Percentiles rank a stretch among this genome's conserved stretches.
These are phyloP conservation scores for Phalacrocorax pelagicus DNA, from an alignment of 2,113 vertebrate genomes.

Conservation along the genomic window DNA sequence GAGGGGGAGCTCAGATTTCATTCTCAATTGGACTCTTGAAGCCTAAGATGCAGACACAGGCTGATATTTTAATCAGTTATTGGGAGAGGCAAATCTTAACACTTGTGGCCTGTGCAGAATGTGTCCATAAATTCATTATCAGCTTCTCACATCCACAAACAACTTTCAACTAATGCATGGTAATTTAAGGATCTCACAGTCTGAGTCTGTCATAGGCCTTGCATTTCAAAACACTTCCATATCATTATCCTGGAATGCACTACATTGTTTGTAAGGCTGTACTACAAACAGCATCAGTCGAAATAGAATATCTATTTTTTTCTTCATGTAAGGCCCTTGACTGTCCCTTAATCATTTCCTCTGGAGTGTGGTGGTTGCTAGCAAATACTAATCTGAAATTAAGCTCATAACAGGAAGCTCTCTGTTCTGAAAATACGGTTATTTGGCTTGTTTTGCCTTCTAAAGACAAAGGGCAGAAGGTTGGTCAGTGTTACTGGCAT, in stretches of 20 bases:
- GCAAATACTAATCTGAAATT: conserved; percentile 48
- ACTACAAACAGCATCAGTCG: background rate
- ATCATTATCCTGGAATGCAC: background rate
- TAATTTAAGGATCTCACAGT: background rate
- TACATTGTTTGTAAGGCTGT: background rate
- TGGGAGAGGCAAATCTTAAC: background rate
- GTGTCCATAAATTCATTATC: background rate
- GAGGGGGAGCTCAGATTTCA: background rate
- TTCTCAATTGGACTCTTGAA: background rate
- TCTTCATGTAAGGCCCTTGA: background rate
- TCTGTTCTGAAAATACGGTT: background rate
- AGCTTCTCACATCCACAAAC: background rate
- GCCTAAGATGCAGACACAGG: background rate
- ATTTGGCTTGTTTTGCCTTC: conserved; percentile 26
- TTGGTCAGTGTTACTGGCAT: background rate
- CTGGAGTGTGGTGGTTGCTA: conserved; percentile 47
- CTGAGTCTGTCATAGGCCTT: background rate
- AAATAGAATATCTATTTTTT: background rate
- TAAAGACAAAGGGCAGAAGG: conserved; percentile 31
- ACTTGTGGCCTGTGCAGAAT: background rate
- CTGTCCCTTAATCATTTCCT: conserved; percentile 36
- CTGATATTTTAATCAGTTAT: background rate
- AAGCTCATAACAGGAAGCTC: conserved; percentile 49
- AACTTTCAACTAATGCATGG: background rate
- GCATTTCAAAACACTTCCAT: background rate